Base-by-base conservation (phyloP, 64 coral and sea anemone species). In the Astreopora myriophthalma region DNA sequence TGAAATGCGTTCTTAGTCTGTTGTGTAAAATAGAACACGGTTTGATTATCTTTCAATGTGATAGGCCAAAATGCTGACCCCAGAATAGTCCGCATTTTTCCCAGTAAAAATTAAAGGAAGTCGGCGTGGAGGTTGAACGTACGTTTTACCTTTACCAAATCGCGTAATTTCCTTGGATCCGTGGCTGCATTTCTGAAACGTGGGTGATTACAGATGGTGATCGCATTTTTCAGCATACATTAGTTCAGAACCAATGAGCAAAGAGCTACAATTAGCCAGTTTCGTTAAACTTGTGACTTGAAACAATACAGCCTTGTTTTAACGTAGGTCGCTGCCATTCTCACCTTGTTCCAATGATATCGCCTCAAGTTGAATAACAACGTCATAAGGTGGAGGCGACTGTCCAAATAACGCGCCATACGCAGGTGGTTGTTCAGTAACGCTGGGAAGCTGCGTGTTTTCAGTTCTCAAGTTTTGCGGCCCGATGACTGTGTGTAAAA, bases 401-500 rank as follows among this genome's bases (percentile, higher is more conserved):
- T 51, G 40, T 11, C 49, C 79, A 30, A 83, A 83, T 8, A 83
- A 28, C 9, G 61, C 57, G 20, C 79, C 79, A 23, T 83, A 83
- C 25, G 61, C 55, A 5, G 79, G 79, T 4, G 79, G 79, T 24
- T 64, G 79, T 13, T 83, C 79, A n/a, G 19, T 30, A 3, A 19
- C n/a, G n/a, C 75, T 79, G 3, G 75, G 75, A 28, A 79, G 46
- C 11, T 28, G 42, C 0, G 33, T 2, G 20, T 62, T 83, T 25
- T 65, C 55, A 64, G 57, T 83, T 64, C 79, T 64, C 1, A 83
- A 34, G 32, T 83, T 83, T 58, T 65, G 52, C 61, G 61, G 61
- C 65, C 55, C 79, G 0, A 83, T 38, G 22, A 83, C 57, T 30
- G 79, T 83, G 19, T 34, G 34, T n/a, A n/a, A 16, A 22, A 83